phyloP scores from a whole-genome alignment of 2,113 vertebrate genomes.

The Cephalopholis sonnerati region DNA sequence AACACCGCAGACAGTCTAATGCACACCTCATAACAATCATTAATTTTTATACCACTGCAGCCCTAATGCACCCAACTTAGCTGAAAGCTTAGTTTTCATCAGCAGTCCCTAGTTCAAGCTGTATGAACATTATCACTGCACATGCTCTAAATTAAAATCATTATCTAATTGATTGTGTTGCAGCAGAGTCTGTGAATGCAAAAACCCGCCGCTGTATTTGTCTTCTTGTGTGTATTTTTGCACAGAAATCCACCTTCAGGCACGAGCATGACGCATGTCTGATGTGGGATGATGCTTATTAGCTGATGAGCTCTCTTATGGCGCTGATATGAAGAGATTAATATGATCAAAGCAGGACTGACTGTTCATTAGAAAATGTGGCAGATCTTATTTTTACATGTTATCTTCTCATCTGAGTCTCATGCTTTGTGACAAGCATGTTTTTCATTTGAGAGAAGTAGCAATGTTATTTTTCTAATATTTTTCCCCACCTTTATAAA shows the following conservation, averaged over 20 bases:
- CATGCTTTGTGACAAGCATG: not conserved
- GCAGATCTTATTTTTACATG: not conserved
- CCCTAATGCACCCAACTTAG: no score
- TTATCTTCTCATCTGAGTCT: not conserved
- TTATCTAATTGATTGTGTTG: conserved; percentile 2
- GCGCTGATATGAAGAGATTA: not conserved
- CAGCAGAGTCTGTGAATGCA: not conserved
- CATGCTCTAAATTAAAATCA: not conserved
- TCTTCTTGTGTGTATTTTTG: not conserved
- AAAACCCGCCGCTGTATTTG: not conserved
- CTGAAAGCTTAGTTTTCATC: no score
- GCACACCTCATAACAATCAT: no score
- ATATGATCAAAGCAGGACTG: not conserved
- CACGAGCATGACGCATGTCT: not conserved
- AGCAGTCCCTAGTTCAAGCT: not conserved
- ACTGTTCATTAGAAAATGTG: not conserved
- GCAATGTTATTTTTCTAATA: not conserved
- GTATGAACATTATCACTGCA: not conserved
- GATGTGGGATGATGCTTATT: not conserved
- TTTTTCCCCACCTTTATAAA: not conserved
- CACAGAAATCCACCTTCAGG: not conserved
- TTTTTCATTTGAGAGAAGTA: not conserved
- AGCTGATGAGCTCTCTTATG: not conserved
- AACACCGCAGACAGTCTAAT: no score
- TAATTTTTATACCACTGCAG: no score